These are phyloP conservation scores for Aphaenogaster rudis DNA, from an alignment of 1,140 invertebrate species.

Conservation along the genomic window DNA sequence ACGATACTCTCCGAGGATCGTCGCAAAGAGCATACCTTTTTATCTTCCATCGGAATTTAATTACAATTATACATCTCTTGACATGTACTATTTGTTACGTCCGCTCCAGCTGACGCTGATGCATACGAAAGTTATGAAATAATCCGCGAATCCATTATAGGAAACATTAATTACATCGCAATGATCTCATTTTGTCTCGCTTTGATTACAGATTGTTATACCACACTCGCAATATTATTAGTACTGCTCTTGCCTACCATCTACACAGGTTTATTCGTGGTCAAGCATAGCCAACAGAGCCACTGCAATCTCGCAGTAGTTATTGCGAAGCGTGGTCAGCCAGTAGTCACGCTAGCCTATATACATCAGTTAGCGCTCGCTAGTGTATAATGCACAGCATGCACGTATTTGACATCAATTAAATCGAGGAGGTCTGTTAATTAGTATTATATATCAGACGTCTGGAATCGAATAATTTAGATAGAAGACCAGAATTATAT, in stretches of 20 bases:
- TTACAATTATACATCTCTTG: slow-evolving; percentile 12
- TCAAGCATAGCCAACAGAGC: not conserved
- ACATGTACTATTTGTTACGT: not conserved
- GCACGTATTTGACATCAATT: slow-evolving; percentile 34
- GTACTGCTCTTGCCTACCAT: slow-evolving; percentile 47
- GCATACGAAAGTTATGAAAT: not conserved
- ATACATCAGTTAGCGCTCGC: slow-evolving; percentile 23
- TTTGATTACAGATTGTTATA: slow-evolving; percentile 35
- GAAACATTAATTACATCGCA: slow-evolving; percentile 23
- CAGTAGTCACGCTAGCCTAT: slow-evolving; percentile 40
- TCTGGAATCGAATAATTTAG: slow-evolving; percentile 37
- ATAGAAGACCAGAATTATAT: not conserved
- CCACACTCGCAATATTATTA: slow-evolving; percentile 37
- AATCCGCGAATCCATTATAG: slow-evolving; percentile 1
- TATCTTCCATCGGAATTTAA: slow-evolving; percentile 24
- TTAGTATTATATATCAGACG: slow-evolving; percentile 14
- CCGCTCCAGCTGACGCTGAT: not conserved
- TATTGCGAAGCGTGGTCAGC: slow-evolving; percentile 44
- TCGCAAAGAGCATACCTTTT: not conserved
- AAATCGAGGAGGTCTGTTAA: slow-evolving; percentile 46
- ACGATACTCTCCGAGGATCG: not conserved
- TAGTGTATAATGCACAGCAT: slow-evolving; percentile 3
- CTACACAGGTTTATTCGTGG: slow-evolving; percentile 45
- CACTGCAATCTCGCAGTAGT: slow-evolving; percentile 53
- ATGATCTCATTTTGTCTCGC: slow-evolving; percentile 9